Base-by-base conservation (phyloP, 2,113 vertebrate genomes). In the Cyanoramphus novaezelandiae region DNA sequence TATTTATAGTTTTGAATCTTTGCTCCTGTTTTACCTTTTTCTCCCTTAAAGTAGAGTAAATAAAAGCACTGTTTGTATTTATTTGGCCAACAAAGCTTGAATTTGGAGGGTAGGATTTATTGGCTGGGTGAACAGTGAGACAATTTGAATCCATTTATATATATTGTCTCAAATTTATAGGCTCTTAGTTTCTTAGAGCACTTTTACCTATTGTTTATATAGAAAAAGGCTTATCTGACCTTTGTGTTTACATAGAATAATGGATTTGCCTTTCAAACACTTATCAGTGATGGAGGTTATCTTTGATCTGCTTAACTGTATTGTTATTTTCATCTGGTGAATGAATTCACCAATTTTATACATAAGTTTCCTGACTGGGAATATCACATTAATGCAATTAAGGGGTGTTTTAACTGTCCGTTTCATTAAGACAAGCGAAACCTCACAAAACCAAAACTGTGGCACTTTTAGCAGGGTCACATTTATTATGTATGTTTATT, bases 181-280 rank as follows among this genome's bases (percentile, higher is more conserved):
- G 39, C 8, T 47, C 33, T 77, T 17, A 27, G 14, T 72, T 62
- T 75, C 59, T 59, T n/a, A 35, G 25, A 41, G 27, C 8, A 47
- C 53, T 91, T 95, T 55, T 88, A 21, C 37, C 60, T 71, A 49
- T 19, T 83, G 24, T 75, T 86, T 93, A 41, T 19, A 8, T 52
- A 49, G 90, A 64, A 62, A 80, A 95, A 93, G 7, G 6, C 11
- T 86, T 88, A 52, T 75, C 69, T 90, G 41, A 86, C 52, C 21
- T 92, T 64, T 92, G 13, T 65, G 57, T 75, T 93, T 86, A 50
- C 37, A 50, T 1, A 62, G n/a, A 10, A 10, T 71, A 81, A 70
- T 47, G 55, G 60, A 94, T 69, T 86, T 81, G 59, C 17, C 33
- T 93, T 96, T 57, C 72, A 60, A 80, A 90, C 27, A 16, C 27